Conservation (phyloP, 1,140 invertebrate genomes). For the Orius insidiosus region DNA sequence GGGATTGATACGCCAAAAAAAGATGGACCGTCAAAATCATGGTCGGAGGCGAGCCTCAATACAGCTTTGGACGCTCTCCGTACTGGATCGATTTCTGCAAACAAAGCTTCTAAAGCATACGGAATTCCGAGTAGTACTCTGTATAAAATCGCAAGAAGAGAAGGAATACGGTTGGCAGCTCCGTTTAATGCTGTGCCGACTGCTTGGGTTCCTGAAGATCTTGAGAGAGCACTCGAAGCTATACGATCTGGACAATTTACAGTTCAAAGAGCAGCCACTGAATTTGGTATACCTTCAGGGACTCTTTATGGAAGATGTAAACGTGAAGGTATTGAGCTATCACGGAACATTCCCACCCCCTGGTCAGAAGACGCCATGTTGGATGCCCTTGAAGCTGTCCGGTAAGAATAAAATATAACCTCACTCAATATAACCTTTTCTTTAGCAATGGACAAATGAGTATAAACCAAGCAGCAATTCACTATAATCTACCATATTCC, state of each 20-base stretch:
- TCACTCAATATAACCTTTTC: constrained; percentile 13
- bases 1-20: constrained; percentile 77
- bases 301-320: constrained; percentile 75
- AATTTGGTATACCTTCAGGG: constrained; percentile 68
- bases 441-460: constrained; percentile 75
- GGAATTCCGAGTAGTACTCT: constrained; percentile 74
- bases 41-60: constrained; percentile 69
- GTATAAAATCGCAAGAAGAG: constrained; percentile 75
- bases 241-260: constrained; percentile 63
- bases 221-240: constrained; percentile 63
- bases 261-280: constrained; percentile 68
- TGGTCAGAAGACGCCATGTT: constrained; percentile 83
- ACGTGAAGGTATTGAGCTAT: constrained; percentile 70
- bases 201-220: constrained; percentile 67
- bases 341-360: constrained; percentile 65
- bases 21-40: constrained; percentile 67
- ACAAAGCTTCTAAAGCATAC: constrained; percentile 81
- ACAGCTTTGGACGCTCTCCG: constrained; percentile 61
- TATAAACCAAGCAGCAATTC: constrained; percentile 83
- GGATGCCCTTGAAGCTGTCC: constrained; percentile 70
- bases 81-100: constrained; percentile 68
- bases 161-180: constrained; percentile 69
- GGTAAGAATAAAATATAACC: constrained; percentile 39
- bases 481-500: constrained; percentile 76
- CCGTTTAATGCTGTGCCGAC: constrained; percentile 80